These are phyloP conservation scores for Natrix natrix DNA, from an alignment of 2,797 vertebrate genomes.

Conservation along the genomic window DNA sequence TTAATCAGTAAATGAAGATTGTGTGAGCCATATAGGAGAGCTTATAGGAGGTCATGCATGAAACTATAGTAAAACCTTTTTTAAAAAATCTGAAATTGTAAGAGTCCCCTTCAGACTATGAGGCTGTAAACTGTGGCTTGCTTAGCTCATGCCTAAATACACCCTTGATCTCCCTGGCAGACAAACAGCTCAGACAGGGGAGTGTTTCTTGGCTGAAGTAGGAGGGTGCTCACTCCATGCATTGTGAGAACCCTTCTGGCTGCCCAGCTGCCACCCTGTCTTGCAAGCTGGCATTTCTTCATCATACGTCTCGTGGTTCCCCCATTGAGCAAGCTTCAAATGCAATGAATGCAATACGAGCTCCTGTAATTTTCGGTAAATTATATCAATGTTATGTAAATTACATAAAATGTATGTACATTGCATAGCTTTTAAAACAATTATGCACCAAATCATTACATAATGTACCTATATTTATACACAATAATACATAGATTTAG, in stretches of 20 bases:
- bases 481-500: not conserved
- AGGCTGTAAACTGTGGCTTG: not conserved
- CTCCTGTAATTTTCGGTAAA: not conserved
- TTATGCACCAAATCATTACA: not conserved
- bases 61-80: not conserved
- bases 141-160: not conserved
- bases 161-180: not conserved
- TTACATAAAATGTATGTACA: not conserved
- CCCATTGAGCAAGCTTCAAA: not conserved
- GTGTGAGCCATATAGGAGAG: not conserved
- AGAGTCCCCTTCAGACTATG: not conserved
- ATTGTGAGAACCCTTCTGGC: not conserved
- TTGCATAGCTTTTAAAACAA: not conserved
- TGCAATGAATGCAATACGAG: not conserved
- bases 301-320: not conserved
- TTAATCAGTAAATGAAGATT: not conserved
- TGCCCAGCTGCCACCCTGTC: not conserved
- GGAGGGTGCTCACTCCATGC: not conserved
- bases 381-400: not conserved
- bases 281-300: not conserved
- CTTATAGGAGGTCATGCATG: not conserved
- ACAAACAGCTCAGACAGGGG: not conserved
- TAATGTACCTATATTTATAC: not conserved
- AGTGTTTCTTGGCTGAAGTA: not conserved
- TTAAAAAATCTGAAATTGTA: not conserved